Percentiles rank a stretch among this genome's conserved stretches.
These are phyloP conservation scores for Perca flavescens DNA, from an alignment of 2,113 vertebrate species.

Conservation along the genomic window DNA sequence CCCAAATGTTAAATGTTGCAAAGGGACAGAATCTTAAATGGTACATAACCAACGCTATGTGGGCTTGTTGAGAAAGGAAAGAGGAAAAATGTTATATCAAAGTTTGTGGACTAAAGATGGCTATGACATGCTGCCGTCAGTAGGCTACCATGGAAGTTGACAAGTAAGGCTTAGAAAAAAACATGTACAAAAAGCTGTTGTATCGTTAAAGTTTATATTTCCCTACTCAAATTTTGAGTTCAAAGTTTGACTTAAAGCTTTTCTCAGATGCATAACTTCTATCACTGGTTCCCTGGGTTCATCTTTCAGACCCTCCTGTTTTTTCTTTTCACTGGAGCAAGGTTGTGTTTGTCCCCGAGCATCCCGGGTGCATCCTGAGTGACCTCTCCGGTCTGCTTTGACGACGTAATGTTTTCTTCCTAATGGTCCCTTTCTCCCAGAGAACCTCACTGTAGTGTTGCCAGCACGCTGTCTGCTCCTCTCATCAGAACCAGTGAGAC, in stretches of 20 bases:
- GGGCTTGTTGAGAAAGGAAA: background rate
- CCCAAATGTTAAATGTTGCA: background rate
- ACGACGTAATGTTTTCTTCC: conserved; percentile 68
- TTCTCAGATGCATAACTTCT: conserved; percentile 1
- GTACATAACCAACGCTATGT: background rate
- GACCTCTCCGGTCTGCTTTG: conserved; percentile 67
- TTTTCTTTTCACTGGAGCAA: conserved; percentile 11
- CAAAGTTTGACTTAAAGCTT: background rate
- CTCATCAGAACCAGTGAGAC: conserved; percentile 74
- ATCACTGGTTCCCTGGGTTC: background rate
- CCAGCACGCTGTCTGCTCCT: conserved; percentile 76
- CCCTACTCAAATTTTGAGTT: background rate
- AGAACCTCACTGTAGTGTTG: conserved; percentile 54
- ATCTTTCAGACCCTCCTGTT: background rate
- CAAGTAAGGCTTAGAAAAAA: background rate
- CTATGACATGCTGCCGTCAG: background rate
- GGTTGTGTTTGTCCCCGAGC: conserved; percentile 42
- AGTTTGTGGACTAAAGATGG: background rate
- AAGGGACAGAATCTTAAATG: background rate
- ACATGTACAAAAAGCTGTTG: too few species aligned
- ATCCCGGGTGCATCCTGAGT: conserved; percentile 46
- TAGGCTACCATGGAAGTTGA: background rate
- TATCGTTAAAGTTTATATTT: background rate
- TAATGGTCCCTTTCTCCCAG: conserved; percentile 53
- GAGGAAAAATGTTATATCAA: too few species aligned